A percentile compares a stretch with the other conserved stretches of the same genome.
Evolutionary conservation across 2,888 invertebrate genomes (phyloP).

Genomic region (Eupithecia dodoneata): DNA sequence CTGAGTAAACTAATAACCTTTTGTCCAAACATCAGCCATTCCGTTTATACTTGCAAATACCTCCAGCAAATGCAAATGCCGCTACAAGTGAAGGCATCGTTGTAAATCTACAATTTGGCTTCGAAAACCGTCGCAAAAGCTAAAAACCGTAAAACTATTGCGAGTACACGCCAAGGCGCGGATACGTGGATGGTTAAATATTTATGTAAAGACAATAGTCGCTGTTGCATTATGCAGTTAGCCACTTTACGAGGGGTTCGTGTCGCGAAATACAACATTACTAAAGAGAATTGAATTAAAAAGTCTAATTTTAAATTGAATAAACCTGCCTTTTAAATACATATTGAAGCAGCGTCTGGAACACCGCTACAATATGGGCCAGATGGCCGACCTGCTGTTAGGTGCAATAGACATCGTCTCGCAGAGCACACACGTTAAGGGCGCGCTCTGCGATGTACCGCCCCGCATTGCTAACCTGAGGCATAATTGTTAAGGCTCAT

Average conservation of each 20-base stretch:
- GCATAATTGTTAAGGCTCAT: background rate
- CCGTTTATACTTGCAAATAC: conserved; percentile 22
- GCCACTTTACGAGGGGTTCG: conserved; percentile 15
- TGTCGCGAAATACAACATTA: background rate
- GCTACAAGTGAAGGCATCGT: conserved; percentile 8
- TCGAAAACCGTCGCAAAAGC: conserved; percentile 24
- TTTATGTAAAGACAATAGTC: conserved; percentile 40
- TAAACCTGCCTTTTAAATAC: background rate
- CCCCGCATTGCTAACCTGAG: background rate
- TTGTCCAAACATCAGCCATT: conserved; percentile 13
- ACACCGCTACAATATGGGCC: background rate
- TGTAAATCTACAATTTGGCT: conserved; percentile 34
- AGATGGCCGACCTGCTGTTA: background rate
- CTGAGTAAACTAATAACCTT: conserved; percentile 1
- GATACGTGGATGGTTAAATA: conserved; percentile 21
- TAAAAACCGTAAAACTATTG: conserved; percentile 30
- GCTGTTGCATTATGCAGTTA: conserved; percentile 26
- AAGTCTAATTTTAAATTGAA: conserved; percentile 1
- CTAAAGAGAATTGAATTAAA: background rate
- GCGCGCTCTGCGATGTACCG: background rate
- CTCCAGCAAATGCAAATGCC: conserved; percentile 27
- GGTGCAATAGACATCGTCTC: no score
- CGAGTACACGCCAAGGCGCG: conserved; percentile 24
- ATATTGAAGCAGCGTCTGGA: background rate
- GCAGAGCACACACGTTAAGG: background rate